Conservation (phyloP, 2,113 vertebrate genomes). For the Pseudorasbora parva region DNA sequence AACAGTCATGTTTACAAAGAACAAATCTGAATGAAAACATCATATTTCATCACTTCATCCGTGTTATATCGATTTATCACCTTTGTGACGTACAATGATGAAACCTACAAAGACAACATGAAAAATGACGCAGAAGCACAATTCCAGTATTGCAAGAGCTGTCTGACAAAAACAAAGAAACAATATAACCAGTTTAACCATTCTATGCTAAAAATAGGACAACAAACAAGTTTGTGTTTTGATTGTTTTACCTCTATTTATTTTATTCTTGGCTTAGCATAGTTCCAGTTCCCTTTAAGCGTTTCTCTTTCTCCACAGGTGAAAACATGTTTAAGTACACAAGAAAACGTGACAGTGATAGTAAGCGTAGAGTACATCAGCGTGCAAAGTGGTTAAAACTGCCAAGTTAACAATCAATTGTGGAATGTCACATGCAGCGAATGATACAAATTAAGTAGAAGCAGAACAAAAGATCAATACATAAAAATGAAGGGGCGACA, state of each 20-base stretch:
- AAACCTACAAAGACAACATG: not conserved
- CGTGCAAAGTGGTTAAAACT: not conserved
- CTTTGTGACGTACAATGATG: conserved; percentile 19
- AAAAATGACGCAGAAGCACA: not conserved
- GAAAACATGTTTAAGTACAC: not conserved
- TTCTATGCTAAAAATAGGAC: not conserved
- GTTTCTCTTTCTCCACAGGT: not conserved
- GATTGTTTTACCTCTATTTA: not conserved
- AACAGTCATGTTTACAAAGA: not conserved
- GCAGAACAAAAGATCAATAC: conserved; percentile 9
- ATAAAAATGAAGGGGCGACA: conserved; percentile 19
- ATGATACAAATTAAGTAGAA: conserved; percentile 5
- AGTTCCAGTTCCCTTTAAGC: not conserved
- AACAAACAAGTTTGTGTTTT: not conserved
- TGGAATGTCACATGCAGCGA: conserved; percentile 9
- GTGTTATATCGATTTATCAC: not conserved
- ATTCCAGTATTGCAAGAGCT: conserved; percentile 18
- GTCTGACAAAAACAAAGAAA: not conserved
- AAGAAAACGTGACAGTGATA: not conserved
- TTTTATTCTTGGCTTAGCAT: not conserved
- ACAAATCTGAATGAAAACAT: not conserved
- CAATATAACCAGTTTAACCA: not conserved
- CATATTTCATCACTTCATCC: not conserved
- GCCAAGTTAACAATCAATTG: not conserved
- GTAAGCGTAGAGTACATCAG: not conserved